Base-by-base conservation (phyloP, 2,113 vertebrate genomes). In the Perccottus glenii region DNA sequence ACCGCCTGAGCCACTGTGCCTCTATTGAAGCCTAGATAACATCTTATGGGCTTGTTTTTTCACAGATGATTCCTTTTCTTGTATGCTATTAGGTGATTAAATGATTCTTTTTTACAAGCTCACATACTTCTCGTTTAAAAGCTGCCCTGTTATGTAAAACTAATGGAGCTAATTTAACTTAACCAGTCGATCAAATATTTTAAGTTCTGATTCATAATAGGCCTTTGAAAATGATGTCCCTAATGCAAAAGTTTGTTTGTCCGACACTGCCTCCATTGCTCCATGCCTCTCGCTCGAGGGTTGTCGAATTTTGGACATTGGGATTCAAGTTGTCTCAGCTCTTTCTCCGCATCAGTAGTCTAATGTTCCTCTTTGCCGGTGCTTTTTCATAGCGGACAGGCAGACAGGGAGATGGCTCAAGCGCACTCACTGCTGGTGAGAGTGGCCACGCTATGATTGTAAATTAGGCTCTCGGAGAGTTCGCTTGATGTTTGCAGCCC, bases 251-350 rank as follows among this genome's bases (percentile, higher is more conserved):
- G 12, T 35, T 48, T 61, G 50, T 60, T 43, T 62, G 11, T 11
- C 49, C 50, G 6, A 4, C 11, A 19, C 50, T 12, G 8, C 16
- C 47, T 9, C 19, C 50, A 11, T 44, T 53, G 33, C 9, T 43
- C 70, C 70, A 70, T 10, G 48, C 43, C 62, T 48, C 3, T n/a
- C 58, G 46, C 60, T 72, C 47, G 1, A 43, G 55, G 36, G 50
- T 16, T 35, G 44, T 43, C 32, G 11, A 9, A 49, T 32, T 73
- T 56, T 56, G 47, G 64, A 67, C 52, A 68, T 9, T 75, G 19
- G 62, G 49, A 79, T 69, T 76, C 42, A 44, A 53, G 61, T 70
- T 56, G 60, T 63, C 57, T 62, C 52, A 35, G 48, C 44, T 57
- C n/a, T 65, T 64, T 62, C 47, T 67, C 27, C 40, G 61, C 51